phyloP scores from a whole-genome alignment of 2,888 invertebrate genomes.

The Eretmocerus hayati region DNA sequence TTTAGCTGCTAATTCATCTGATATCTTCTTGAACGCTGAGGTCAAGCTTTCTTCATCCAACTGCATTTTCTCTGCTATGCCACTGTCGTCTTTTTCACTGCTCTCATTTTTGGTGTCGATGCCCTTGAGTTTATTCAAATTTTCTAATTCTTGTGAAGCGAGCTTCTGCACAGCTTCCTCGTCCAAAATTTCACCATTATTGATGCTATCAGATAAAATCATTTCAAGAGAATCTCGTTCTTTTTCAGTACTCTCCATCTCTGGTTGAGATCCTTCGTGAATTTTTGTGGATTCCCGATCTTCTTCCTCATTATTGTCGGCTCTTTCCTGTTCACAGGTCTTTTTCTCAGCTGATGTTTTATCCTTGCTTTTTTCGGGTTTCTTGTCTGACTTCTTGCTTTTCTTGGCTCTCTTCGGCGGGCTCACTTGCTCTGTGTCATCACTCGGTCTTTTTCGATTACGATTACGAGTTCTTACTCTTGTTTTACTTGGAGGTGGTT shows the following conservation, averaged over 20 bases:
- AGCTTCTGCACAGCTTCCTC: background rate
- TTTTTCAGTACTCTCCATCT: background rate
- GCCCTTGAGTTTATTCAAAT: background rate
- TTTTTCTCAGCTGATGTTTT: background rate
- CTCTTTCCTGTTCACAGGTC: background rate
- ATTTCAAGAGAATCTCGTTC: background rate
- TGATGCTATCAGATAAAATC: slow-evolving; percentile 5
- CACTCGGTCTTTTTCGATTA: too few species aligned
- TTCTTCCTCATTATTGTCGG: background rate
- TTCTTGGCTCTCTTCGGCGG: background rate
- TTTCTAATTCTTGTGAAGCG: slow-evolving; percentile 1
- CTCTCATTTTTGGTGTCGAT: background rate
- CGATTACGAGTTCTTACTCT: too few species aligned
- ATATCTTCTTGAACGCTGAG: background rate
- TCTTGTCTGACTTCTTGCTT: background rate
- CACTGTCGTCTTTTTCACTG: background rate
- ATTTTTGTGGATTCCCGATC: background rate
- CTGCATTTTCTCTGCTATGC: slow-evolving; percentile 1
- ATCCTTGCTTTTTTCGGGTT: background rate
- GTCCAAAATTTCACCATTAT: background rate
- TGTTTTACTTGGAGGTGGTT: too few species aligned
- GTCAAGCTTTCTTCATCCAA: slow-evolving; percentile 4
- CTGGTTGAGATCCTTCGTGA: background rate
- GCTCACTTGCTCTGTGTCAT: too few species aligned
- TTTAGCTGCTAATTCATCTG: background rate